Base-by-base conservation (phyloP, 2,113 vertebrate species). In the Odontophorus gujanensis region DNA sequence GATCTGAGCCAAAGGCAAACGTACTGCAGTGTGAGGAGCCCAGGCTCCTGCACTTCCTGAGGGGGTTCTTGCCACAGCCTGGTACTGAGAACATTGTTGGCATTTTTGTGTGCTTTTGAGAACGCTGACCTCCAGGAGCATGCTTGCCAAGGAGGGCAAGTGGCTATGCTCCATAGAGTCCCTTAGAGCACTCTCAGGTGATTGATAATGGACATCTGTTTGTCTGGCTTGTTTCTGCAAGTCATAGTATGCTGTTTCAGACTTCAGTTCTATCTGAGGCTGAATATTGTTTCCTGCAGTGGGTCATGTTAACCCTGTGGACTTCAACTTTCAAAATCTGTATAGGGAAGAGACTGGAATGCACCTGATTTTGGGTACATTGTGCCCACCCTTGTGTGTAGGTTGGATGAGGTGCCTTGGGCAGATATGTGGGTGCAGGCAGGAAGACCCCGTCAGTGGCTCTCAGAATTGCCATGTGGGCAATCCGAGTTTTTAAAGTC, bases 111-210 rank as follows among this genome's bases (percentile, higher is more conserved):
- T 26, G 40, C 25, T 65, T 11, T 50, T 3, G 20, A 83, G 87
- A 34, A 4, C 11, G 7, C 34, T 75, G 91, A 51, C 58, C 66
- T 63, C 69, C 17, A 2, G 11, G 50, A 25, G 68, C 4, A 0
- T 3, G 15, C 30, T 11, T 43, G 43, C 68, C 75, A 66, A 63
- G 66, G 61, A 79, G 89, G 66, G 16, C 58, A 30, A 14, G 75
- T 12, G 32, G 42, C 42, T 0, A 0, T 24, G 61, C 72, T 71
- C 24, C 1, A 0, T 10, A 6, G 43, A 48, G 38, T 16, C 72
- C 51, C 66, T 20, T 9, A 57, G 72, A 48, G 91, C 51, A 2
- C 59, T 76, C 50, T 12, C 61, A 74, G 80, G 9, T 65, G 50
- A 51, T 74, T 38, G 84, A 50, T 81, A 25, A 1, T 36, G 68